Evolutionary conservation across 2,888 invertebrate genomes (phyloP).

Genomic region (Orthosia gracilis): DNA sequence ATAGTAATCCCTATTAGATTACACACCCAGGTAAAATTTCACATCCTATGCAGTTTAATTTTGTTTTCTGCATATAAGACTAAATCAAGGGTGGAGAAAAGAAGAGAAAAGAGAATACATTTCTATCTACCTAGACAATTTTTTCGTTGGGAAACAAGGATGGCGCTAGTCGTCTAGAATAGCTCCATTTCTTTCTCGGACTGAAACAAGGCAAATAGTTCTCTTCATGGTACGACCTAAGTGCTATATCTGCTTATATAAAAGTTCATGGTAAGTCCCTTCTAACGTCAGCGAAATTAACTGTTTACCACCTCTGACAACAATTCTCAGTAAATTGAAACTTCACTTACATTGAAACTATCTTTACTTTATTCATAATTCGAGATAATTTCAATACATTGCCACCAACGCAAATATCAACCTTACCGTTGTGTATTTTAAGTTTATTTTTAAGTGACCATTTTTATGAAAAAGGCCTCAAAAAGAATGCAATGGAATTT

Average conservation of each 20-base stretch:
- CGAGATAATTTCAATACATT: too few relatives aligned
- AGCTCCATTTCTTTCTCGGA: constrained; percentile 29
- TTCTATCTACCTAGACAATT: constrained; percentile 1
- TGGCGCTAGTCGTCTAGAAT: constrained; percentile 40
- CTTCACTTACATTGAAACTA: background rate
- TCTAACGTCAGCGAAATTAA: constrained; percentile 1
- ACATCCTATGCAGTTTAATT: background rate
- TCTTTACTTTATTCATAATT: too few relatives aligned
- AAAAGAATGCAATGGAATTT: too few relatives aligned
- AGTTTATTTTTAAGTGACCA: too few relatives aligned
- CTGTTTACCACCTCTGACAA: background rate
- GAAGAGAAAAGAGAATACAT: too few relatives aligned
- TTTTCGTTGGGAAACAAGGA: constrained; percentile 24
- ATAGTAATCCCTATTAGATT: too few relatives aligned
- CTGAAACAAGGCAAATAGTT: constrained; percentile 38
- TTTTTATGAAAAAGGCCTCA: too few relatives aligned
- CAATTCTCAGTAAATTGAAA: background rate
- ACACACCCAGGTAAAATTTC: background rate
- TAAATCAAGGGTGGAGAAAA: background rate
- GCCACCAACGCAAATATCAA: too few relatives aligned
- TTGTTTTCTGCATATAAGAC: background rate
- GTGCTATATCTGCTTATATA: background rate
- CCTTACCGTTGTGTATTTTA: too few relatives aligned
- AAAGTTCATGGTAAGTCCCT: constrained; percentile 26
- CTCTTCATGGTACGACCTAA: background rate